Evolutionary conservation across 2,113 vertebrate genomes (phyloP).

Genomic region (Eudyptes chrysolophus): DNA sequence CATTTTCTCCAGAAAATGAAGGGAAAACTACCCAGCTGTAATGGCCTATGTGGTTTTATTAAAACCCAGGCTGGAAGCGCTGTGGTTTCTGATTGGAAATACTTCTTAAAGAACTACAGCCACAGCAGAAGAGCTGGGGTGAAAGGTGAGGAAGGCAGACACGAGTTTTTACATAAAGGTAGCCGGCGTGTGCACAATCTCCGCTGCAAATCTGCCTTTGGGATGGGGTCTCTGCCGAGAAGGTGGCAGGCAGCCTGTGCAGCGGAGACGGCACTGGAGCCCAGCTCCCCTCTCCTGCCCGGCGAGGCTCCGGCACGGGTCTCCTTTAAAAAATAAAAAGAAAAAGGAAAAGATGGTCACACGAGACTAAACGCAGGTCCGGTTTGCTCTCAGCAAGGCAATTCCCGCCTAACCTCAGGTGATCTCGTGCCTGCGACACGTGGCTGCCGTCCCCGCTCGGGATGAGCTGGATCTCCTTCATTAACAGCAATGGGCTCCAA

Average conservation of each 20-base stretch:
- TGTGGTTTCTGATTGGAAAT: not conserved
- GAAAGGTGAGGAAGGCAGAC: not conserved
- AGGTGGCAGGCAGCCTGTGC: fast-evolving
- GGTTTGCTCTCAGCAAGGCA: constrained; percentile 40
- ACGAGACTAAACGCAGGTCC: constrained; percentile 28
- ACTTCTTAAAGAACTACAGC: not conserved
- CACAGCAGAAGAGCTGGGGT: not conserved
- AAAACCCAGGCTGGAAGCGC: not conserved
- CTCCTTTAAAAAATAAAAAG: not conserved
- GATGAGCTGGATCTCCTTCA: constrained; percentile 73
- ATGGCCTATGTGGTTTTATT: not conserved
- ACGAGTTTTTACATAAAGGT: fast-evolving
- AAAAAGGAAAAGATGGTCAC: constrained; percentile 22
- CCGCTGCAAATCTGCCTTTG: not conserved
- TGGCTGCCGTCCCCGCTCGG: constrained; percentile 32
- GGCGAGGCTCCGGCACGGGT: fast-evolving
- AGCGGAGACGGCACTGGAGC: not conserved
- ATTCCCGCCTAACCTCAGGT: constrained; percentile 60
- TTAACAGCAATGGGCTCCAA: constrained; percentile 74
- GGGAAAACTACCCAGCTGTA: not conserved
- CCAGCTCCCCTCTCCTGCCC: not conserved
- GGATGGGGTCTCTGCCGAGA: not conserved
- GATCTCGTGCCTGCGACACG: constrained; percentile 22
- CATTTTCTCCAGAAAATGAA: not conserved
- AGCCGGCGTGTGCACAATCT: fast-evolving